These are phyloP conservation scores for Ciconia nigra DNA, from an alignment of 2,797 vertebrate species.

Conservation along the genomic window DNA sequence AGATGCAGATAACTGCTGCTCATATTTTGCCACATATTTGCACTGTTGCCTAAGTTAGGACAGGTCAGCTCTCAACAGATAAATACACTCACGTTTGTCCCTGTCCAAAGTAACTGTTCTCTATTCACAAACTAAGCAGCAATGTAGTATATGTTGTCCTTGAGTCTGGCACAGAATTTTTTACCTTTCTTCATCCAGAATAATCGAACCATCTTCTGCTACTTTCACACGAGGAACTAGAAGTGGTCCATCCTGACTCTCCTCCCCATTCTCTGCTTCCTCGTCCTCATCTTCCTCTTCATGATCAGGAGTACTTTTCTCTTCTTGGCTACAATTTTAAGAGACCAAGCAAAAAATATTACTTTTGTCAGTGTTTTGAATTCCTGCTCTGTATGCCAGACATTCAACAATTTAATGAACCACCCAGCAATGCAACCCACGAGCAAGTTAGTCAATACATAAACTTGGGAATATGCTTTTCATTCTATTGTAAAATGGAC, in stretches of 20 bases:
- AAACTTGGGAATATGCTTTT: neutral
- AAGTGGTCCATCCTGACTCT: conserved; percentile 78
- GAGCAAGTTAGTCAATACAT: neutral
- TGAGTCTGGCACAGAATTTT: neutral
- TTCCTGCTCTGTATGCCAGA: neutral
- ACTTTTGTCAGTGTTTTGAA: neutral
- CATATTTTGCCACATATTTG: neutral
- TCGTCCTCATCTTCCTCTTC: conserved; percentile 67
- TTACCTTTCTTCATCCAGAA: conserved; percentile 96
- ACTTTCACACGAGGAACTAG: conserved; percentile 95
- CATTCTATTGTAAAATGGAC: neutral
- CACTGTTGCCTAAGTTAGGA: neutral
- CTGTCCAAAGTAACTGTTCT: neutral
- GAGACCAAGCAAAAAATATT: neutral
- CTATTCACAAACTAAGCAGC: neutral
- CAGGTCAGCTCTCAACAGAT: neutral
- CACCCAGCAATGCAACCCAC: neutral
- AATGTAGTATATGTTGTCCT: neutral
- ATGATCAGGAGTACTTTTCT: conserved; percentile 36
- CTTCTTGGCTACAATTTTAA: conserved; percentile 63
- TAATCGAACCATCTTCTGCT: conserved; percentile 95
- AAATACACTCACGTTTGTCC: neutral
- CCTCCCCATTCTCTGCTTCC: conserved; percentile 64
- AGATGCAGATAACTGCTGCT: neutral
- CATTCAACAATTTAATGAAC: neutral